Conservation (phyloP, 2,113 vertebrate genomes). For the Rafetus swinhoei region DNA sequence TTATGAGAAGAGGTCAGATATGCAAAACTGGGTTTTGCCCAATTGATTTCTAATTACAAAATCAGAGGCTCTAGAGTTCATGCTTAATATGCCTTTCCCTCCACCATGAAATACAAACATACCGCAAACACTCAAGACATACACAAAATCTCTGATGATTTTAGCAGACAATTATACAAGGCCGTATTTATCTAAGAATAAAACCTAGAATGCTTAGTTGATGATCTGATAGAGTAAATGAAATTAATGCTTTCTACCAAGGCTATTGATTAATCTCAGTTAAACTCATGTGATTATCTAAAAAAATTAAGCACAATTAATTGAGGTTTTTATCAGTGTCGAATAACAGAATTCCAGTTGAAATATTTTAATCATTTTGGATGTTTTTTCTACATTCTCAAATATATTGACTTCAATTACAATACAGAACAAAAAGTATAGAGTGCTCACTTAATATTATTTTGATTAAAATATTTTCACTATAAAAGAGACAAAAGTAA, state of each 20-base stretch:
- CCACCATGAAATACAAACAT: slow-evolving; percentile 51
- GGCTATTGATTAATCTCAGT: too few relatives aligned
- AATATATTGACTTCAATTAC: too few relatives aligned
- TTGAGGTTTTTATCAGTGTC: too few relatives aligned
- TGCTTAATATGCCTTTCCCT: slow-evolving; percentile 69
- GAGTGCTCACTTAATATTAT: too few relatives aligned
- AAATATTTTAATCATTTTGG: too few relatives aligned
- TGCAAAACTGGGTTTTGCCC: slow-evolving; percentile 76
- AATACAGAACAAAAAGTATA: too few relatives aligned
- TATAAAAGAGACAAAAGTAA: too few relatives aligned
- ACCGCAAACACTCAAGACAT: neutral
- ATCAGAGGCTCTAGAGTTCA: slow-evolving; percentile 69
- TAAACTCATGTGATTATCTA: too few relatives aligned
- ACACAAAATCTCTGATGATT: slow-evolving; percentile 2
- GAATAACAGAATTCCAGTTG: too few relatives aligned
- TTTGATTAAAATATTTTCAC: too few relatives aligned
- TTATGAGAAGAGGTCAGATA: slow-evolving; percentile 57
- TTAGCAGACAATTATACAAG: slow-evolving; percentile 10
- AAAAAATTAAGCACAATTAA: too few relatives aligned
- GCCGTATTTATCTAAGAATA: slow-evolving; percentile 62
- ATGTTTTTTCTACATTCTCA: too few relatives aligned
- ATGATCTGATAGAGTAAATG: slow-evolving; percentile 64
- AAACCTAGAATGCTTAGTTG: slow-evolving; percentile 56
- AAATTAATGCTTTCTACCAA: neutral
- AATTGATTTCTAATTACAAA: slow-evolving; percentile 81